Percentiles rank a stretch among this genome's conserved stretches.
Evolutionary conservation across 2,888 invertebrate species (phyloP).

Genomic region (Thyatira batis): DNA sequence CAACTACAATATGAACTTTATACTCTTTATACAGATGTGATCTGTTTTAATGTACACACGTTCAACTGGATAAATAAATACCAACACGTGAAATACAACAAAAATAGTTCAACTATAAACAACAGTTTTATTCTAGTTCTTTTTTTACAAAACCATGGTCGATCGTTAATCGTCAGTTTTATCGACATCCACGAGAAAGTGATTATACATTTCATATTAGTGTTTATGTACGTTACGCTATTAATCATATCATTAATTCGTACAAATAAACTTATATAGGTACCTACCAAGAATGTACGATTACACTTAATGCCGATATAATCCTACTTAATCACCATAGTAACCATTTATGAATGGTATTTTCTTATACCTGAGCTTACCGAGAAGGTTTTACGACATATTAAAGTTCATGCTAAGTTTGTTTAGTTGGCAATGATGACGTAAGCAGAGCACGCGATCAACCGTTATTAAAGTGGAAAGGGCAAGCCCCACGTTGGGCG

Average conservation of each 20-base stretch:
- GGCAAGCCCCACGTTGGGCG: conserved; percentile 42
- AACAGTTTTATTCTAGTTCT: background rate
- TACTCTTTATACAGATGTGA: conserved; percentile 25
- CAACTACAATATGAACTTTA: conserved; percentile 29
- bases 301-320: too few relatives aligned
- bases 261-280: too few relatives aligned
- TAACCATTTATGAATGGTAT: background rate
- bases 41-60: conserved; percentile 24
- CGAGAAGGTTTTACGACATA: conserved; percentile 7
- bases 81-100: conserved; percentile 7
- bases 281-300: too few relatives aligned
- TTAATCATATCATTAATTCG: too few relatives aligned
- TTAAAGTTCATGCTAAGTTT: conserved; percentile 31
- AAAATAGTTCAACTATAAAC: conserved; percentile 13
- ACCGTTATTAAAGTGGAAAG: conserved; percentile 32
- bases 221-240: too few relatives aligned
- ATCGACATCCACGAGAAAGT: background rate
- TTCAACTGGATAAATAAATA: conserved; percentile 12
- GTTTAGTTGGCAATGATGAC: conserved; percentile 38
- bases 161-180: too few relatives aligned
- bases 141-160: background rate
- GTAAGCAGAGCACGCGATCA: conserved; percentile 48
- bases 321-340: background rate
- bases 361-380: background rate
- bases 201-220: too few relatives aligned